These are phyloP conservation scores for Mormyrus iriodes DNA, from an alignment of 2,113 vertebrate species.

Conservation along the genomic window DNA sequence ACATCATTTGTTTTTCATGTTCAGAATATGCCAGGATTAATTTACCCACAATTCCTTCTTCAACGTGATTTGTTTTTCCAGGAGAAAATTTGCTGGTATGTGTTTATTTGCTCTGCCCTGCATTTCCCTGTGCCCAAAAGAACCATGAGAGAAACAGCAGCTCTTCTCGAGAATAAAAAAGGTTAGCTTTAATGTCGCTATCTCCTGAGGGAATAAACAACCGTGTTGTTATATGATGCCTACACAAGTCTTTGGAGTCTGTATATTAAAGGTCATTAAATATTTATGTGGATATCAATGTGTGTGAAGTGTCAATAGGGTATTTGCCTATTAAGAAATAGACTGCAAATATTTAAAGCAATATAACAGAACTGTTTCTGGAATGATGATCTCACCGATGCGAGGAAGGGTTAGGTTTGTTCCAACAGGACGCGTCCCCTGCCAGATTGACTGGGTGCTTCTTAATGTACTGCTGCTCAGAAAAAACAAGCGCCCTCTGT, in stretches of 20 bases:
- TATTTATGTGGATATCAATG: constrained; percentile 63
- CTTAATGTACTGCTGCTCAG: neutral
- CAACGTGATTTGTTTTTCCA: constrained; percentile 28
- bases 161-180: constrained; percentile 54
- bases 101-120: constrained; percentile 44
- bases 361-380: constrained; percentile 24
- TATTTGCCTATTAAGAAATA: constrained; percentile 68
- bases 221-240: constrained; percentile 43
- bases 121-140: constrained; percentile 40
- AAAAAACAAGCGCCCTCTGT: neutral
- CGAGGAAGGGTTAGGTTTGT: constrained; percentile 49
- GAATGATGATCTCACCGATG: constrained; percentile 11
- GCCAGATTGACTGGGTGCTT: neutral
- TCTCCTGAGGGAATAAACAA: constrained; percentile 67
- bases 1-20: constrained; percentile 29
- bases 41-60: constrained; percentile 17
- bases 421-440: constrained; percentile 45
- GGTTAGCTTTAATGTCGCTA: constrained; percentile 61
- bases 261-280: constrained; percentile 60
- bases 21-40: constrained; percentile 16
- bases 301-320: constrained; percentile 64
- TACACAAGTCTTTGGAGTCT: constrained; percentile 51
- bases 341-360: constrained; percentile 39
- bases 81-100: constrained; percentile 52
- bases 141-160: constrained; percentile 43